phyloP scores from a whole-genome alignment of 2,888 invertebrate species.

The Eupelmus urozonus region DNA sequence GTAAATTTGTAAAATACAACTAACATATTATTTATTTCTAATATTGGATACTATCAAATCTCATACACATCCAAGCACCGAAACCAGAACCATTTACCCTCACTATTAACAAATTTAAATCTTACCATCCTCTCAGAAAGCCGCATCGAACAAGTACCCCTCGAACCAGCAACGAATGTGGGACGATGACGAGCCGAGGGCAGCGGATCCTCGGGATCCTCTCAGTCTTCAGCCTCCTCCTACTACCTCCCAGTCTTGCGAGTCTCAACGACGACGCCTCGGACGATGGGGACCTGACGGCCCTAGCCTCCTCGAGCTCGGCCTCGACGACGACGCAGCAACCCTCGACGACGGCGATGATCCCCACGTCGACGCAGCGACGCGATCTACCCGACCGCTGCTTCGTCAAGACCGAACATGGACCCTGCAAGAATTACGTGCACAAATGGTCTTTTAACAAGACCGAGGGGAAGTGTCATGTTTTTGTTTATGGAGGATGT shows the following conservation, averaged over 20 bases:
- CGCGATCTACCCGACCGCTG: constrained; percentile 76
- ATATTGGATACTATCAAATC: no score
- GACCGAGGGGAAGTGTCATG: constrained; percentile 79
- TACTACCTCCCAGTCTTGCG: neutral
- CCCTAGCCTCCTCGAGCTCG: neutral
- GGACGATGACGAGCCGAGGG: constrained; percentile 68
- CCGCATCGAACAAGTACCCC: no score
- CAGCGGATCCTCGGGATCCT: constrained; percentile 72
- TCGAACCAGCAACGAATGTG: constrained; percentile 67
- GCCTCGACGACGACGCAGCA: neutral
- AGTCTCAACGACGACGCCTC: neutral
- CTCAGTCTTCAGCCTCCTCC: neutral
- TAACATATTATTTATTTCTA: no score
- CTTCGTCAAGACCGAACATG: constrained; percentile 78
- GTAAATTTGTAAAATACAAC: no score
- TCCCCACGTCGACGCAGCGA: constrained; percentile 62
- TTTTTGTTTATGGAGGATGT: constrained; percentile 85
- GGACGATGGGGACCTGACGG: neutral
- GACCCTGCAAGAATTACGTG: constrained; percentile 82
- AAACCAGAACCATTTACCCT: no score
- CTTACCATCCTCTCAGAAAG: no score
- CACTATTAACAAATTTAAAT: no score
- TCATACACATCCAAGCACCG: no score
- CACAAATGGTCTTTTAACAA: constrained; percentile 85
- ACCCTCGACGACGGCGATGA: neutral